phyloP scores from a whole-genome alignment of 1,140 invertebrate species.

The Glomeris maerens region DNA sequence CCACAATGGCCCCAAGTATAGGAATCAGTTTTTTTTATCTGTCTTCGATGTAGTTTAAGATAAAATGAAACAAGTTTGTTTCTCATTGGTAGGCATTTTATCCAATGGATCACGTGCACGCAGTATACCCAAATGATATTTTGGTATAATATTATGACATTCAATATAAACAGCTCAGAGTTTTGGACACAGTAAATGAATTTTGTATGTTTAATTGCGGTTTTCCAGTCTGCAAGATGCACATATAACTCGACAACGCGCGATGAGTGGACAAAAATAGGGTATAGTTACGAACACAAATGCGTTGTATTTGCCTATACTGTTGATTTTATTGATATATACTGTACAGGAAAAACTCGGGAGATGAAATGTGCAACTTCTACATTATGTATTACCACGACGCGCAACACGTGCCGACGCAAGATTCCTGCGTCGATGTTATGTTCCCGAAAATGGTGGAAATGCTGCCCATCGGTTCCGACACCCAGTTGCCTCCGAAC shows the following conservation, averaged over 20 bases:
- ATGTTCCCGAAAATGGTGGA: slow-evolving; percentile 14
- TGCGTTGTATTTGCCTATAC: slow-evolving; percentile 1
- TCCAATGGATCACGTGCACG: slow-evolving; percentile 23
- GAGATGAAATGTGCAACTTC: slow-evolving; percentile 56
- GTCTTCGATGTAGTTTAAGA: too few relatives aligned
- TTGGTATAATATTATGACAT: slow-evolving; percentile 11
- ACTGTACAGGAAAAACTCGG: slow-evolving; percentile 35
- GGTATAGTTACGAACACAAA: slow-evolving; percentile 16
- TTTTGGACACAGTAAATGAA: neutral
- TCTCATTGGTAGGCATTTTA: slow-evolving; percentile 28
- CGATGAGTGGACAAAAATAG: slow-evolving; percentile 23
- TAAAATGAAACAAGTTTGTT: neutral
- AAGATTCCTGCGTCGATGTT: slow-evolving; percentile 16
- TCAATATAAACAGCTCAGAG: neutral
- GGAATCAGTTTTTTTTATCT: neutral
- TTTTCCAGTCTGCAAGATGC: slow-evolving; percentile 28
- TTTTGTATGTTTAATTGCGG: slow-evolving; percentile 2
- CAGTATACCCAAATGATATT: slow-evolving; percentile 24
- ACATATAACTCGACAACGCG: slow-evolving; percentile 28
- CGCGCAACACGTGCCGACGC: slow-evolving; percentile 13
- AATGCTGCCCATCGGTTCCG: slow-evolving; percentile 27
- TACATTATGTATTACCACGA: slow-evolving; percentile 50
- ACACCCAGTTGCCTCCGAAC: slow-evolving; percentile 31
- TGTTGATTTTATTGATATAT: slow-evolving; percentile 2
- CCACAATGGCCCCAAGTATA: slow-evolving; percentile 34